Conservation (phyloP, 2,888 invertebrate species). For the Aromia moschata region DNA sequence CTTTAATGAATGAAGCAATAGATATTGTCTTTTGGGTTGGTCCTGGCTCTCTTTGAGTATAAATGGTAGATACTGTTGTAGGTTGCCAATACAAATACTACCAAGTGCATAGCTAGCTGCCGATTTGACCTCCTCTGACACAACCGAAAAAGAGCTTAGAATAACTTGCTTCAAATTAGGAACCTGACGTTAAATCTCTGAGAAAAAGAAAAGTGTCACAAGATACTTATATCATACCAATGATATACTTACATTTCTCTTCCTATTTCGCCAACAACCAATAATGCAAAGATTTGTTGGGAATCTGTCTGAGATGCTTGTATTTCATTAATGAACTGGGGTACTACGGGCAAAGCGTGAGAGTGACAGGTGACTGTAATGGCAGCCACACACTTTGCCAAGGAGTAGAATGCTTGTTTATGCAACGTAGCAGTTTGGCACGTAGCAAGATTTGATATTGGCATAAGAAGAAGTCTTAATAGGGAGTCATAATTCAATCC, state of each 20-base stretch:
- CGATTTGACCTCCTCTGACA: constrained; percentile 96
- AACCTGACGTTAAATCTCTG: constrained; percentile 83
- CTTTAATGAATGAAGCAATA: constrained; percentile 95
- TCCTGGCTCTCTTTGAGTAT: constrained; percentile 93
- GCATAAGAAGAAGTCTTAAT: constrained; percentile 76
- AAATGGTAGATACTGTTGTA: constrained; percentile 92
- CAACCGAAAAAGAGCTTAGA: constrained; percentile 87
- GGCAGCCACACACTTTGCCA: constrained; percentile 96
- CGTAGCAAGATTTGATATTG: constrained; percentile 57
- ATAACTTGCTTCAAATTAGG: constrained; percentile 79
- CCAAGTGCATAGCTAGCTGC: constrained; percentile 98
- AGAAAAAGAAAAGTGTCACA: background rate
- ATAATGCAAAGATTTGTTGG: constrained; percentile 90
- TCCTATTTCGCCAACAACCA: constrained; percentile 98
- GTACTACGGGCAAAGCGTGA: constrained; percentile 75
- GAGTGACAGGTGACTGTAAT: constrained; percentile 80
- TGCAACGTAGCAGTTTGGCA: constrained; percentile 61
- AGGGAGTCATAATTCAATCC: constrained; percentile 82
- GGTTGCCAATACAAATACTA: constrained; percentile 94
- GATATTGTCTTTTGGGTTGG: constrained; percentile 94
- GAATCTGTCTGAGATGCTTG: constrained; percentile 77
- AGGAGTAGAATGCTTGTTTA: constrained; percentile 88
- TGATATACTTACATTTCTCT: constrained; percentile 78
- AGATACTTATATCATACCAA: background rate
- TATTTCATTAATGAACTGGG: constrained; percentile 76